Conservation (phyloP, 1,140 invertebrate species). For the Hirudo medicinalis region DNA sequence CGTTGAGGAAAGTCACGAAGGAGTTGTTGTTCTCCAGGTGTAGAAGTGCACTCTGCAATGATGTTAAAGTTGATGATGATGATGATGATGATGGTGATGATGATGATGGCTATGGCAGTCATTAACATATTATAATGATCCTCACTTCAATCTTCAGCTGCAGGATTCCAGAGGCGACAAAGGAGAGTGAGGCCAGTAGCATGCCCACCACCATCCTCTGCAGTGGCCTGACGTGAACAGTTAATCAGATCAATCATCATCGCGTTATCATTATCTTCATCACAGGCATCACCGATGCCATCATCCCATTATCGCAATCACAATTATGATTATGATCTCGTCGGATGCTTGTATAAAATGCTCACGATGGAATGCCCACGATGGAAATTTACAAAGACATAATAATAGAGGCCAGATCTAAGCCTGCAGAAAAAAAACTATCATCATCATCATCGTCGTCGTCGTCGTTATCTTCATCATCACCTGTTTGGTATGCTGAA, state of each 20-base stretch:
- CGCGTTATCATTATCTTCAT: not conserved
- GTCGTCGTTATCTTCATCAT: not conserved
- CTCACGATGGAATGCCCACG: too few species aligned
- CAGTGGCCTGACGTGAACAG: conserved; percentile 47
- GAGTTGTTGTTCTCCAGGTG: conserved; percentile 47
- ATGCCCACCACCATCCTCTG: conserved; percentile 68
- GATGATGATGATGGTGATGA: not conserved
- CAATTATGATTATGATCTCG: not conserved
- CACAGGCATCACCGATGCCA: not conserved
- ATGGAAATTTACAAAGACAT: not conserved
- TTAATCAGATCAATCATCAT: conserved; percentile 10
- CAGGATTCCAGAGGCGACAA: conserved; percentile 71
- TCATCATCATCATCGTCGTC: not conserved
- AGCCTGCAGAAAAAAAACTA: too few species aligned
- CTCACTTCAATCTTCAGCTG: conserved; percentile 58
- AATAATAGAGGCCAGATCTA: not conserved
- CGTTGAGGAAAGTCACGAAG: conserved; percentile 60
- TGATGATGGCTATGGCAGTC: not conserved
- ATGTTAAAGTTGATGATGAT: not conserved
- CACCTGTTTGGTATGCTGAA: conserved; percentile 36
- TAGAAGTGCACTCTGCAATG: conserved; percentile 25
- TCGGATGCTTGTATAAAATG: not conserved
- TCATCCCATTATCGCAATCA: too few species aligned
- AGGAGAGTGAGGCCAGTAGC: conserved; percentile 64
- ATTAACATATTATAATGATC: conserved; percentile 10